Base-by-base conservation (phyloP, 2,888 invertebrate species). In the Nephrotoma flavescens region DNA sequence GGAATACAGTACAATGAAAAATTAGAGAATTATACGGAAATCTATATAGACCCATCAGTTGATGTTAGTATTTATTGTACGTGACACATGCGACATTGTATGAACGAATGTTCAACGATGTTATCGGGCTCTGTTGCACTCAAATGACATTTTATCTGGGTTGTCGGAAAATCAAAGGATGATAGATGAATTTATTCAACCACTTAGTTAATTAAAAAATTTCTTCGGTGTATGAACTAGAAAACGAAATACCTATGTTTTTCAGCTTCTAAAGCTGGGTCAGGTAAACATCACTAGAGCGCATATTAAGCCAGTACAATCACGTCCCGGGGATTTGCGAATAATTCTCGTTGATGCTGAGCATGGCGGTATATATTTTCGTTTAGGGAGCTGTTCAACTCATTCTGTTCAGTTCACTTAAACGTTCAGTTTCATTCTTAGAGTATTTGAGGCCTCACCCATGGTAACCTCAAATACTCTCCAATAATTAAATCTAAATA, bases 351-450 rank as follows among this genome's bases (percentile, higher is more conserved):
- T 92, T 87, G 90, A 90, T 31, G 91, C 92, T 15, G 89, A 89
- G 0, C 88, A 92, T n/a, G 92, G 92, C 0, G 92, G 91, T 1
- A 90, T 93, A n/a, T 92, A 92, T 88, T 92, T 93, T 87, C 92
- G 92, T 45, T 88, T 93, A 86, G 93, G 93, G 0, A 92, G 92
- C 1, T n/a, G n/a, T n/a, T n/a, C n/a, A n/a, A n/a, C n/a, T n/a
- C n/a, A n/a, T n/a, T n/a, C n/a, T n/a, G n/a, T n/a, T n/a, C n/a
- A n/a, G n/a, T n/a, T n/a, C n/a, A n/a, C n/a, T n/a, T n/a, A n/a
- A n/a, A n/a, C n/a, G n/a, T n/a, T n/a, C n/a, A n/a, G n/a, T n/a
- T n/a, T n/a, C n/a, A n/a, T n/a, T n/a, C n/a, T n/a, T n/a, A n/a
- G n/a, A n/a, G n/a, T n/a, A n/a, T n/a, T n/a, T n/a, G n/a, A n/a